phyloP scores from a whole-genome alignment of 2,888 invertebrate genomes.

The Podabrus alpinus region DNA sequence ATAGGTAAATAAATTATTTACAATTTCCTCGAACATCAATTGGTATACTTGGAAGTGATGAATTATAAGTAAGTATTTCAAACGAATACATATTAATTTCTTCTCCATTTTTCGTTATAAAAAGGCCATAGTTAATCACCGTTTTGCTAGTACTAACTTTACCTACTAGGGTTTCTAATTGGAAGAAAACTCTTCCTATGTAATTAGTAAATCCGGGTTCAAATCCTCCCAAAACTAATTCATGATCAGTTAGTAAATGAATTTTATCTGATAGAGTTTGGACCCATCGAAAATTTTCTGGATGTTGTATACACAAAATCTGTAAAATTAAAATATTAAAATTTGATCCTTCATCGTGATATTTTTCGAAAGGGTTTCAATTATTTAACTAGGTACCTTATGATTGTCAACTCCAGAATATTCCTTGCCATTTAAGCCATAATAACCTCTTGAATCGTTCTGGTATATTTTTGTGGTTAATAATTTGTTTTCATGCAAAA shows the following conservation, averaged over 20 bases:
- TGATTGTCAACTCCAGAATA: background rate
- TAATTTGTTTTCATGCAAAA: slow-evolving; percentile 2
- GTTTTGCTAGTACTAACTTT: background rate
- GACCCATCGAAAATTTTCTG: slow-evolving; percentile 1
- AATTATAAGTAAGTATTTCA: background rate
- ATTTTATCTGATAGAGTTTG: background rate
- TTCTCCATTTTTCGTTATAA: background rate
- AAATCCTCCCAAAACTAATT: background rate
- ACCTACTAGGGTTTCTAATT: background rate
- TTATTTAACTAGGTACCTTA: slow-evolving; percentile 4
- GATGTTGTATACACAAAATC: slow-evolving; percentile 4
- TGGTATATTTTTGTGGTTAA: slow-evolving; percentile 11
- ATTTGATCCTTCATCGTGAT: background rate
- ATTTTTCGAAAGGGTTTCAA: background rate
- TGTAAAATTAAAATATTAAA: background rate
- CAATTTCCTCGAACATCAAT: background rate
- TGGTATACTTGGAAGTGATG: background rate
- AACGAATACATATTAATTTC: background rate
- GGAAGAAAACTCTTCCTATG: background rate
- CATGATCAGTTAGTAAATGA: background rate
- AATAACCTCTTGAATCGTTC: slow-evolving; percentile 3
- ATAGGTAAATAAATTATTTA: background rate
- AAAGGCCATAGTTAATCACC: background rate
- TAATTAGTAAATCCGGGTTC: background rate
- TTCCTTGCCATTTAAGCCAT: slow-evolving; percentile 1